Evolutionary conservation across 92 coral and sea anemone genomes (phyloP).

Genomic region (Metridium senile): DNA sequence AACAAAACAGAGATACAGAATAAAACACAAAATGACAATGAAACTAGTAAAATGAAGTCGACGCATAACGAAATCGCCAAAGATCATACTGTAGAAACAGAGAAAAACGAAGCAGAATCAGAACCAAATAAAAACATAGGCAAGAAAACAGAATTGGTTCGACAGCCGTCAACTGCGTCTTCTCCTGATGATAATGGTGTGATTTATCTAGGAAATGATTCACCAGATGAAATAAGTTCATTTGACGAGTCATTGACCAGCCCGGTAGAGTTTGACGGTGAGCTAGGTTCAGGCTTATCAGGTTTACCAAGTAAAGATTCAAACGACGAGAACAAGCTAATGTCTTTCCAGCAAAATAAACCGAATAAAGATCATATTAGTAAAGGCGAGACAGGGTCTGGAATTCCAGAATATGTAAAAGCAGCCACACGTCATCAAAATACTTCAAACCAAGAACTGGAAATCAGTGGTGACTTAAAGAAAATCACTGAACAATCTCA

Average conservation of each 20-base stretch:
- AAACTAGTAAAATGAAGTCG: neutral
- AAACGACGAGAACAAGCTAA: slow-evolving; percentile 4
- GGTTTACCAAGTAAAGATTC: neutral
- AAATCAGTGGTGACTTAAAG: neutral
- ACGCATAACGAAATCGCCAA: neutral
- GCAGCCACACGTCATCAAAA: neutral
- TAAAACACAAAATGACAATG: neutral
- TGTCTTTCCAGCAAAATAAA: neutral
- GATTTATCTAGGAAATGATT: neutral
- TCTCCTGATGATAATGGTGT: slow-evolving; percentile 1
- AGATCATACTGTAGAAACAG: neutral
- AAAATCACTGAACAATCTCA: neutral
- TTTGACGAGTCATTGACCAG: neutral
- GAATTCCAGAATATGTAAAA: neutral
- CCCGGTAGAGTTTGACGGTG: neutral
- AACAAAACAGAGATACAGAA: neutral
- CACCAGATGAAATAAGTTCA: neutral
- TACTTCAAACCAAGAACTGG: neutral
- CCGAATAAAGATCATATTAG: neutral
- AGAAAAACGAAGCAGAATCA: neutral
- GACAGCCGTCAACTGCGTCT: neutral
- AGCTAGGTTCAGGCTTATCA: neutral
- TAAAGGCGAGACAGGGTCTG: neutral
- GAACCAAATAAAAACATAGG: neutral
- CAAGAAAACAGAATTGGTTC: neutral